phyloP scores from a whole-genome alignment of 2,888 invertebrate species.

The Caenorhabditis zanzibari region DNA sequence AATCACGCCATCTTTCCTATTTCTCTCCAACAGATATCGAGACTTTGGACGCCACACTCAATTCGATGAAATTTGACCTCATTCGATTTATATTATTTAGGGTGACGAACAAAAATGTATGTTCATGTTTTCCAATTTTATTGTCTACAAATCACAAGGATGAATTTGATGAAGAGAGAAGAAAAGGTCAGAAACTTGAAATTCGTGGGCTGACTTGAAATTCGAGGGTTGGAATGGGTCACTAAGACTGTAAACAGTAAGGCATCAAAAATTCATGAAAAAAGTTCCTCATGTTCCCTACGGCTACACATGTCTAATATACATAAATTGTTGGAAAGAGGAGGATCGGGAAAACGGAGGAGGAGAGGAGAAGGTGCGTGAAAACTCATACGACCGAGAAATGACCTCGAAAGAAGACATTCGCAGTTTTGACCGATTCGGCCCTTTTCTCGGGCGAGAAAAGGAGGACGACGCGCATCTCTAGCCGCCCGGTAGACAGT shows the following conservation, averaged over 20 bases:
- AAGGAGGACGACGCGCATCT: constrained; percentile 35
- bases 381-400: constrained; percentile 65
- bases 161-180: constrained; percentile 27
- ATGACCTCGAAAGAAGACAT: constrained; percentile 67
- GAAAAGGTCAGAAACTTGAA: constrained; percentile 19
- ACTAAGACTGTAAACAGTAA: constrained; percentile 7
- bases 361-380: constrained; percentile 17
- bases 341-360: background rate
- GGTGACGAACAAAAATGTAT: constrained; percentile 21
- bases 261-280: background rate
- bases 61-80: constrained; percentile 25
- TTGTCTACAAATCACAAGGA: constrained; percentile 24
- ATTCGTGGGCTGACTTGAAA: constrained; percentile 13
- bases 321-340: constrained; percentile 32
- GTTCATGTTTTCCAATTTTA: background rate
- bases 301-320: constrained; percentile 9
- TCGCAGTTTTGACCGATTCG: constrained; percentile 62
- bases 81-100: constrained; percentile 11
- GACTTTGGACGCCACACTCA: constrained; percentile 14
- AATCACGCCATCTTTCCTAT: constrained; percentile 52
- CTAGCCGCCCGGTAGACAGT: constrained; percentile 39
- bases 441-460: constrained; percentile 34
- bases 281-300: background rate
- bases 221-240: background rate
- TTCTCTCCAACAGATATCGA: constrained; percentile 30